A percentile compares a stretch with the other conserved stretches of the same genome.
Conservation (phyloP, 1,140 invertebrate genomes). For the Drosophila miranda region DNA sequence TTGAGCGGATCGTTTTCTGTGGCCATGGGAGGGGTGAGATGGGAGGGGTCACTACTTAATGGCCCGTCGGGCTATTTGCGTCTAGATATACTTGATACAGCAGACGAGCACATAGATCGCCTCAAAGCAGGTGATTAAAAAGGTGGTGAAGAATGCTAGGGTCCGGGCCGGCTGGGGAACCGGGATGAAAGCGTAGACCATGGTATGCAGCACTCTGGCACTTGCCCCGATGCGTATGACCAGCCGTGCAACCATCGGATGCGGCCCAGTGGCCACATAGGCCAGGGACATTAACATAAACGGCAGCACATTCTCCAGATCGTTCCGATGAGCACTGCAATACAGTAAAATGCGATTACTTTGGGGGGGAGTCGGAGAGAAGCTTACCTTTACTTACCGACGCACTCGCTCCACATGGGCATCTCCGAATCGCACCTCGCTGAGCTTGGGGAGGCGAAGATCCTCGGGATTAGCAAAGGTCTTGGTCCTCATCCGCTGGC, state of each 20-base stretch:
- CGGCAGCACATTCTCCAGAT: conserved; percentile 87
- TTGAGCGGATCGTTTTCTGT: not conserved
- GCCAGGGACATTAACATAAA: conserved; percentile 85
- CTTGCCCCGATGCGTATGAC: conserved; percentile 85
- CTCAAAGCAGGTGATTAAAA: conserved; percentile 84
- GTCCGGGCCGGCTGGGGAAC: conserved; percentile 85
- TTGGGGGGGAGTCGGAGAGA: no score
- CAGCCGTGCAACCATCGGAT: conserved; percentile 82
- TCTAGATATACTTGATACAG: conserved; percentile 55
- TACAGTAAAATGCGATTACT: not conserved
- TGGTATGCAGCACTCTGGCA: conserved; percentile 85
- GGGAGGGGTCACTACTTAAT: conserved; percentile 10
- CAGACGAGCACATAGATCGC: conserved; percentile 66
- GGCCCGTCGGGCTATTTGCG: not conserved
- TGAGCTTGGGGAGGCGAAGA: conserved; percentile 32
- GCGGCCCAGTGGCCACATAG: conserved; percentile 85
- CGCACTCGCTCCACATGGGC: conserved; percentile 65
- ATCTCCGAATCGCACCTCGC: conserved; percentile 62
- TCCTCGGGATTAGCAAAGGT: conserved; percentile 69
- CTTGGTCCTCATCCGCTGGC: conserved; percentile 82
- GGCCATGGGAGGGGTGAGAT: not conserved
- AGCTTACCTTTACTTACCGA: conserved; percentile 31
- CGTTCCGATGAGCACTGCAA: conserved; percentile 87
- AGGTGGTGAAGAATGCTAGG: conserved; percentile 83
- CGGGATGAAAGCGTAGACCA: conserved; percentile 84